A percentile compares a stretch with the other conserved stretches of the same genome.
Conservation (phyloP, 1,140 invertebrate species). For the Idris sp. region DNA sequence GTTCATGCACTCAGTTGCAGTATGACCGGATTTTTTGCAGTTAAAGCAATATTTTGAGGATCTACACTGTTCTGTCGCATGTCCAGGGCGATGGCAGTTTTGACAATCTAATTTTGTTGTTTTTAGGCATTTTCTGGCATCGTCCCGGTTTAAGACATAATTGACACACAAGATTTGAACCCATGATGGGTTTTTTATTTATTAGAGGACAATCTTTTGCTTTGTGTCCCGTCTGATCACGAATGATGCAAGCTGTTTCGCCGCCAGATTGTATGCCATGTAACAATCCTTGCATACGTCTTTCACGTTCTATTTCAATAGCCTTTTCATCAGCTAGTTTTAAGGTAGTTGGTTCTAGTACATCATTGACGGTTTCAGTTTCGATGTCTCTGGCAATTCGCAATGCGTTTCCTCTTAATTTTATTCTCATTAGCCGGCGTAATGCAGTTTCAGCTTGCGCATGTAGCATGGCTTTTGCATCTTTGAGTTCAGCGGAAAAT, state of each 20-base stretch:
- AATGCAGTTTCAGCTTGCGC: not conserved
- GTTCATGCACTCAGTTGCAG: not conserved
- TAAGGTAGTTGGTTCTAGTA: too few relatives aligned
- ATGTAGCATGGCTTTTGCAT: not conserved
- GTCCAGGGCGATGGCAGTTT: too few relatives aligned
- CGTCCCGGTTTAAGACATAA: not conserved
- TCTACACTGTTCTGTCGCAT: not conserved
- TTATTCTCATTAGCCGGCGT: not conserved
- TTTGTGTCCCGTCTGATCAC: not conserved
- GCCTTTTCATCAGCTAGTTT: too few relatives aligned
- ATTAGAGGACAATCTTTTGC: slow-evolving; percentile 8
- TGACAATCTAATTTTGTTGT: too few relatives aligned
- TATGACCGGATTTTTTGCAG: slow-evolving; percentile 4
- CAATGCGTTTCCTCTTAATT: too few relatives aligned
- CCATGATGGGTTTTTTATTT: too few relatives aligned
- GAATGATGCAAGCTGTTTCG: not conserved
- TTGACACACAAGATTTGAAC: not conserved
- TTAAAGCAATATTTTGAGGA: too few relatives aligned
- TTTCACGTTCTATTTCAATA: too few relatives aligned
- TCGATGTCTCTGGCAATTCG: too few relatives aligned
- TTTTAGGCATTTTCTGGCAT: too few relatives aligned
- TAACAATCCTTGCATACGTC: not conserved
- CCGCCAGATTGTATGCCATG: not conserved
- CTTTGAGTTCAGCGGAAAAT: not conserved
- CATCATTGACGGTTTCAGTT: too few relatives aligned